Evolutionary conservation across 2,888 invertebrate genomes (phyloP), one percentile per base, ranked within the genome.

Genomic region (Eremobia ochroleuca): DNA sequence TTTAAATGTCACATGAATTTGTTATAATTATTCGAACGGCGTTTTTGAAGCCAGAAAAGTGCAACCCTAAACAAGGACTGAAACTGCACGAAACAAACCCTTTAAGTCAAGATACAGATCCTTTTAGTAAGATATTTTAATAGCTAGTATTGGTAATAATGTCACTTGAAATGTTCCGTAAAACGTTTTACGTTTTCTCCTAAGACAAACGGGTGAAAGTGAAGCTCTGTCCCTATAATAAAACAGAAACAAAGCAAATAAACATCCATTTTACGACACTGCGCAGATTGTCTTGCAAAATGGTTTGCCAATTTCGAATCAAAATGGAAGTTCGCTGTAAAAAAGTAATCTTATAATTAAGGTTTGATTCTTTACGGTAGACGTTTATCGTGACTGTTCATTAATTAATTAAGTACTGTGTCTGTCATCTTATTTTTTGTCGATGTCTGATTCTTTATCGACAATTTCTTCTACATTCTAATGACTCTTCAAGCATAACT

Each of bases 191-290:
- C 59, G 65, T 46, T 79, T 74, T 85, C 79, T 84, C 65, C 65
- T 31, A 75, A 71, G 55, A 66, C 73, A 73, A 61, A 76, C 70
- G 25, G 71, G 74, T 58, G 78, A 82, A 86, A 87, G 80, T 73
- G 52, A 75, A 78, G 73, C 61, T 67, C 52, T 62, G 62, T 74
- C 31, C 75, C 58, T 67, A 62, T 72, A 84, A 84, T 81, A 84
- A 84, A 84, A 86, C 55, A 31, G 74, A 76, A 85, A 78, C 81
- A 79, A 78, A 80, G 59, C 79, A 59, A 86, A 85, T 86, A 81
- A 82, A 79, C 77, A 79, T 85, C 64, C 68, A 80, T 79, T 85
- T 85, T 76, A 88, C 81, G 79, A 68, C 70, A 68, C 15, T 72
- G 49, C 65, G 58, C 75, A 65, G 75, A 73, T 77, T 82, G 85